phyloP scores from a whole-genome alignment of 2,888 invertebrate genomes.

The Siphlonurus alternatus region DNA sequence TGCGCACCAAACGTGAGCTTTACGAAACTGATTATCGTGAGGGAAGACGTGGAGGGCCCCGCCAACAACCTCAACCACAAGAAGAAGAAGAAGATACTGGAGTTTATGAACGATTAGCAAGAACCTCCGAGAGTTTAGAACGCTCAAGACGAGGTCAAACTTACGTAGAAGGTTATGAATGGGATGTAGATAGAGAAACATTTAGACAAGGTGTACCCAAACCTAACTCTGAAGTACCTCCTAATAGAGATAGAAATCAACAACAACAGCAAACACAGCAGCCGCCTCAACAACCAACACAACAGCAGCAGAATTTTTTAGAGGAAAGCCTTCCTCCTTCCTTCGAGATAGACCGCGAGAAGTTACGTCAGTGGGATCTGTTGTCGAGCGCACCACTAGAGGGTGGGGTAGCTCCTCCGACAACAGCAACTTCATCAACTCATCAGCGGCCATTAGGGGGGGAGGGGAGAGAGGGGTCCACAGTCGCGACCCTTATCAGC shows the following conservation, averaged over 20 bases:
- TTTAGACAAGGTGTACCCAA: constrained; percentile 19
- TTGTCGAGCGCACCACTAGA: constrained; percentile 55
- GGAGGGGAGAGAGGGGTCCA: neutral
- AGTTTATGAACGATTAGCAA: constrained; percentile 37
- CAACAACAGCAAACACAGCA: constrained; percentile 9
- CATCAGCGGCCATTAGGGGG: neutral
- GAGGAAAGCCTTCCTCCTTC: constrained; percentile 29
- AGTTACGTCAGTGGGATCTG: constrained; percentile 73
- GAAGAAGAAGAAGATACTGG: constrained; percentile 26
- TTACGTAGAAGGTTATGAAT: constrained; percentile 23
- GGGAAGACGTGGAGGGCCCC: constrained; percentile 28
- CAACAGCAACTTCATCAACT: neutral
- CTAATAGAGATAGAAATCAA: neutral
- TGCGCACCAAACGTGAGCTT: constrained; percentile 1
- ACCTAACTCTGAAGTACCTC: constrained; percentile 8
- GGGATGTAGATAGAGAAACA: constrained; percentile 26
- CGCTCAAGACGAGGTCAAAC: constrained; percentile 18
- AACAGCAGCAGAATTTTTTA: constrained; percentile 25
- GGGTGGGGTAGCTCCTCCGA: neutral
- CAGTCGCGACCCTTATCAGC: neutral
- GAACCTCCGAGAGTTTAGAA: constrained; percentile 35
- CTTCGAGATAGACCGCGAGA: constrained; percentile 60
- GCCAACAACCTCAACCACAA: neutral
- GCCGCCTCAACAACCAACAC: constrained; percentile 10
- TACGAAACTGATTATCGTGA: constrained; percentile 25